Base-by-base conservation (phyloP, 1,140 invertebrate genomes). In the Brachionus rubens region DNA sequence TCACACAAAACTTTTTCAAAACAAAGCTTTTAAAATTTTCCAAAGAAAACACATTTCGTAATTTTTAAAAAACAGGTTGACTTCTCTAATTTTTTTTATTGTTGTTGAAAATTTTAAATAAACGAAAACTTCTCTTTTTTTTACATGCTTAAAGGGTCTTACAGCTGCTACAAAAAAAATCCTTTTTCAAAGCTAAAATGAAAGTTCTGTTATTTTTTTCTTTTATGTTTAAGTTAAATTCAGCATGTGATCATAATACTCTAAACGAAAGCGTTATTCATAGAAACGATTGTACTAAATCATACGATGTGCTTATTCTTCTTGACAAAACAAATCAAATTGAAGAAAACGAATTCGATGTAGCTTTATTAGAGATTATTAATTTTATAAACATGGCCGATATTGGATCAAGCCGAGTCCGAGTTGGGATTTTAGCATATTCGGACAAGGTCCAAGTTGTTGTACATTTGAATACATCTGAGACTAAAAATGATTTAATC, bases 261-360 rank as follows among this genome's bases (percentile, higher is more conserved):
- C 16, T 54, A 3, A 54, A 28, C 24, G n/a, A 28, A n/a, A 28
- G 5, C 2, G 21, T 28, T 10, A 3, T 54, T 33, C 5, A 4
- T n/a, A 28, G 14, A 33, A 28, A 1, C 9, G 24, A 28, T 30
- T 54, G 52, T 28, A 14, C 10, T 0, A 54, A 33, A 28, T 28
- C 52, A n/a, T 54, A 10, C 33, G 52, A 54, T 54, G 52, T 54
- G 28, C 33, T 54, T 30, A 28, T 54, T 28, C 33, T 54, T n/a
- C 16, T 54, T 28, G 52, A 54, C 52, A 28, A 4, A n/a, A 3
- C 52, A 30, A 54, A 24, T 33, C 24, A 28, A 12, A 54, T 54
- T 21, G 52, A 54, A 28, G 4, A 28, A 28, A 54, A 54, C 33
- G 52, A 54, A 54, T 54, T 10, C 33, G 52, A 54, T 10, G 14